phyloP scores from a whole-genome alignment of 1,140 invertebrate genomes.

The Belonocnema kinseyi region DNA sequence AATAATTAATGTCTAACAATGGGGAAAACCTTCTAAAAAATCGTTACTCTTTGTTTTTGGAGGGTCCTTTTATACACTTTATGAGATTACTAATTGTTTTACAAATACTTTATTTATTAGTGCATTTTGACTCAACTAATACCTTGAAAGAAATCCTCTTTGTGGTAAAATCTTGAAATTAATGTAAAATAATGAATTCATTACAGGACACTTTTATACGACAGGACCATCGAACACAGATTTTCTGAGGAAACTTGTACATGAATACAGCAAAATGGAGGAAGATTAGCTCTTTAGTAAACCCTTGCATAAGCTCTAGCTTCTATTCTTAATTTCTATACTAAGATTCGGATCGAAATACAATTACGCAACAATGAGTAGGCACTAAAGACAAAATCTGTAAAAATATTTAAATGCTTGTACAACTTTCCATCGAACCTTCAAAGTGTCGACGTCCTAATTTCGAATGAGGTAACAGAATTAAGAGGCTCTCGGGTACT shows the following conservation, averaged over 20 bases:
- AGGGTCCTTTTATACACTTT: too few species aligned
- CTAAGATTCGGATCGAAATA: background rate
- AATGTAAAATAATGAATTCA: slow-evolving; percentile 26
- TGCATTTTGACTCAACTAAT: too few species aligned
- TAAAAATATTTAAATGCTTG: slow-evolving; percentile 1
- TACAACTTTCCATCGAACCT: background rate
- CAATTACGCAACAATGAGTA: background rate
- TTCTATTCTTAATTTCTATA: background rate
- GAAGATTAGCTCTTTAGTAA: background rate
- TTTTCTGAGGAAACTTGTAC: slow-evolving; percentile 65
- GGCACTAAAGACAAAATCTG: background rate
- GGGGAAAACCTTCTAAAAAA: too few species aligned
- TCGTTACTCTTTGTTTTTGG: too few species aligned
- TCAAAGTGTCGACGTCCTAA: too few species aligned
- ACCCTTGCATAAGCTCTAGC: background rate
- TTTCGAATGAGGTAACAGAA: background rate
- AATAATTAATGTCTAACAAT: too few species aligned
- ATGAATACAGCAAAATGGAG: slow-evolving; percentile 45
- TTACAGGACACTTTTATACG: slow-evolving; percentile 71
- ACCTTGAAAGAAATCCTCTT: background rate
- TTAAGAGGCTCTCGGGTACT: background rate
- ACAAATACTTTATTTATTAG: too few species aligned
- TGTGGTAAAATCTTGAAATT: background rate
- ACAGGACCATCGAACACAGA: slow-evolving; percentile 64
- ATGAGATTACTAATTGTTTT: too few species aligned